Evolutionary conservation across 1,140 invertebrate species (phyloP).

Genomic region (Zaprionus davidi): DNA sequence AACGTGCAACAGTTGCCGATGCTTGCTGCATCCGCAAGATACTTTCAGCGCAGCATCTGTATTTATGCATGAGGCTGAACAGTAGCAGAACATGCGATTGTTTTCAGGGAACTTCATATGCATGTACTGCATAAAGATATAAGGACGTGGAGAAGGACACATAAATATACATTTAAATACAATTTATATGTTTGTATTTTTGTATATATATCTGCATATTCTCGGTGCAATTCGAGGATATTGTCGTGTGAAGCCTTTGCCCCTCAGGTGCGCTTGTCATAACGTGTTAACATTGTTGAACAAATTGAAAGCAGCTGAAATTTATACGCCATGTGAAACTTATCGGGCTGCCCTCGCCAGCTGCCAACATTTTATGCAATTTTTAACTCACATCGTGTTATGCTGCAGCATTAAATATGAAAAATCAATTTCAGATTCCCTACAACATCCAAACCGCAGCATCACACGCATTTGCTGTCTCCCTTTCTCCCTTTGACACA

Average conservation of each 20-base stretch:
- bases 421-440: conserved; percentile 70
- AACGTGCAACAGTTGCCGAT: conserved; percentile 20
- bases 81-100: conserved; percentile 16
- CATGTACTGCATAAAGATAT: not conserved
- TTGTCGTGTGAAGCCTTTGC: not conserved
- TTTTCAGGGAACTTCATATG: conserved; percentile 1
- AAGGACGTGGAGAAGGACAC: no score
- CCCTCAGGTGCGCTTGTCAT: not conserved
- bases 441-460: conserved; percentile 51
- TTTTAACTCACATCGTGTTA: conserved; percentile 13
- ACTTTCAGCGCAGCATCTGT: conserved; percentile 42
- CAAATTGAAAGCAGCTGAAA: not conserved
- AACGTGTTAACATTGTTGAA: not conserved
- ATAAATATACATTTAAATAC: not conserved
- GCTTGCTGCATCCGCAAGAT: conserved; percentile 1
- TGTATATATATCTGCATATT: not conserved
- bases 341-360: conserved; percentile 4
- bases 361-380: conserved; percentile 27
- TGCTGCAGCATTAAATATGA: conserved; percentile 59
- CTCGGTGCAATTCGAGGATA: not conserved
- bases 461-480: conserved; percentile 26
- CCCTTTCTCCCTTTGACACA: conserved; percentile 17
- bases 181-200: not conserved
- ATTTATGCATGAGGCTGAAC: conserved; percentile 51
- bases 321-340: not conserved